phyloP scores from a whole-genome alignment of 53 echinoderm and acorn worm species.

The Astropecten irregularis region DNA sequence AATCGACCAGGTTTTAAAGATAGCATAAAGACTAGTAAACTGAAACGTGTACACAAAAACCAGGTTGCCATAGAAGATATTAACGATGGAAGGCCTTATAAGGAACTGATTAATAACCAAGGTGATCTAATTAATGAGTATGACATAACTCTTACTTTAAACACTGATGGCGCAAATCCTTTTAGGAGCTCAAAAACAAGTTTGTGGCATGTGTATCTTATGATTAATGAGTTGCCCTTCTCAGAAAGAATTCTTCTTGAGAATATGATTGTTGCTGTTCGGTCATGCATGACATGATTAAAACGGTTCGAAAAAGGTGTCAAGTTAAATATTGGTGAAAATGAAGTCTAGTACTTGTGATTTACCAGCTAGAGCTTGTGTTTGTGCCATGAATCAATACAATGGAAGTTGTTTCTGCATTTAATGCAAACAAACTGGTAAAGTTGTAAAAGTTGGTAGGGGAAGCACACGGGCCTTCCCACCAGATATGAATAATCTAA shows the following conservation, averaged over 20 bases:
- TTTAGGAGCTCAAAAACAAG: slow-evolving; percentile 48
- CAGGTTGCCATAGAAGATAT: slow-evolving; percentile 46
- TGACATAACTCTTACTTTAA: slow-evolving; percentile 43
- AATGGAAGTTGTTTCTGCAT: slow-evolving; percentile 35
- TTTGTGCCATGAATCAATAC: slow-evolving; percentile 13
- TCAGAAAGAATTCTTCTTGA: slow-evolving; percentile 15
- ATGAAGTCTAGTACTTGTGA: slow-evolving; percentile 50
- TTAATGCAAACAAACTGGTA: slow-evolving; percentile 31
- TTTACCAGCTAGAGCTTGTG: slow-evolving; percentile 36
- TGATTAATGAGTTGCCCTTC: slow-evolving; percentile 58
- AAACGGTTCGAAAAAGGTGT: slow-evolving; percentile 21
- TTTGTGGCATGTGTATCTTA: slow-evolving; percentile 58
- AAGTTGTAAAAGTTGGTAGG: slow-evolving; percentile 28
- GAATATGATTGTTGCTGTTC: slow-evolving; percentile 47
- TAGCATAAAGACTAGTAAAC: slow-evolving; percentile 39
- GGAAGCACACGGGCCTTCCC: slow-evolving; percentile 23
- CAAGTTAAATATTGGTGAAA: not conserved
- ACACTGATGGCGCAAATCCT: slow-evolving; percentile 46
- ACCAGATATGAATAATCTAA: not conserved
- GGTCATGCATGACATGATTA: not conserved
- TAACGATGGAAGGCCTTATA: slow-evolving; percentile 49
- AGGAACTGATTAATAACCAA: slow-evolving; percentile 10
- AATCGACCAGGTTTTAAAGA: slow-evolving; percentile 40
- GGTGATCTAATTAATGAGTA: slow-evolving; percentile 11
- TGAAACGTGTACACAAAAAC: slow-evolving; percentile 16